phyloP scores from a whole-genome alignment of 2,797 vertebrate species.

The Emydoidea blandingii region DNA sequence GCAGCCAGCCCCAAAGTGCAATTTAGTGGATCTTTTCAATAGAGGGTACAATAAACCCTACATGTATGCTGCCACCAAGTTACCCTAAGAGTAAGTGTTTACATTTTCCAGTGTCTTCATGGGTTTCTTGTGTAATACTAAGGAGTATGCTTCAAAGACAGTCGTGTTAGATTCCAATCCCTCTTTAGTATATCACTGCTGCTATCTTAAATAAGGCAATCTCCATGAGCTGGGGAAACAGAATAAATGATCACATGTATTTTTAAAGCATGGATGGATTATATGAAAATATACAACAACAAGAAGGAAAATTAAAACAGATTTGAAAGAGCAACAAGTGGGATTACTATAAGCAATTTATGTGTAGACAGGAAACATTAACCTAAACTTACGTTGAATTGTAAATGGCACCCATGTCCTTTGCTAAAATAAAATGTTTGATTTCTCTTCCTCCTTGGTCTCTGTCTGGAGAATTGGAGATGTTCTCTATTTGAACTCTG shows the following conservation, averaged over 20 bases:
- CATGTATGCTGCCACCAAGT: slow-evolving; percentile 17
- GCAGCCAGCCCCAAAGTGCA: slow-evolving; percentile 27
- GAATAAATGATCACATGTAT: neutral
- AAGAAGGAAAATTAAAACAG: neutral
- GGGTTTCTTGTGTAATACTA: slow-evolving; percentile 29
- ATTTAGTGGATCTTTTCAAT: neutral
- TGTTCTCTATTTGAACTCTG: neutral
- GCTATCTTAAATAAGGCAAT: no score
- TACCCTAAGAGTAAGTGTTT: slow-evolving; percentile 20
- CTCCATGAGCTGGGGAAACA: neutral
- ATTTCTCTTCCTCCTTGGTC: neutral
- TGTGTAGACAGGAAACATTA: neutral
- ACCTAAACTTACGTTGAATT: neutral
- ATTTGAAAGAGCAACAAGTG: neutral
- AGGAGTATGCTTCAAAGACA: slow-evolving; percentile 40
- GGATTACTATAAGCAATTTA: neutral
- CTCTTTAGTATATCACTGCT: slow-evolving; percentile 48
- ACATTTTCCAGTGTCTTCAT: slow-evolving; percentile 39
- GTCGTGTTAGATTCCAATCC: slow-evolving; percentile 36
- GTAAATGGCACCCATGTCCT: neutral
- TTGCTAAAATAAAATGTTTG: no score
- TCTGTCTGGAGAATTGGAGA: neutral
- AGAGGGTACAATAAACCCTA: neutral
- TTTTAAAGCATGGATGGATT: neutral
- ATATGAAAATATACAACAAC: neutral